Evolutionary conservation across 2,888 invertebrate species (phyloP), one percentile per base, ranked within the genome.

Genomic region (Pseudococcus jackbeardsleyi): DNA sequence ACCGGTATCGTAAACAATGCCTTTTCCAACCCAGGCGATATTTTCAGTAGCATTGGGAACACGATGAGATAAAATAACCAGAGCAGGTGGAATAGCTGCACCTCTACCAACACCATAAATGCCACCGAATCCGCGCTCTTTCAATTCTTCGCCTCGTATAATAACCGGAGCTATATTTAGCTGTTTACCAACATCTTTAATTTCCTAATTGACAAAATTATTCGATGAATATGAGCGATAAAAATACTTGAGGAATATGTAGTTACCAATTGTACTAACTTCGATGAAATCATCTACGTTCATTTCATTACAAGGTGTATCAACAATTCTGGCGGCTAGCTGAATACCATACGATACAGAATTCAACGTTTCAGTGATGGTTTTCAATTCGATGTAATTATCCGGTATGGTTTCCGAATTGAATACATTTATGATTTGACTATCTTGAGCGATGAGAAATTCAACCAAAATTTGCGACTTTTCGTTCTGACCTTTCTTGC

Each of bases 1-100:
- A 91, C 98, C 98, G 90, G 97, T 98, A 91, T 98, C 98, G 91
- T 96, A 98, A 7, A 98, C 97, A 91, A 98, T 97, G 86, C 98
- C 98, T 92, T 98, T 98, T 86, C 98, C 98, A 77, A 98, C 97
- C 94, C 97, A 95, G 1, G 97, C 97, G 89, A 97, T 94, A 0
- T 94, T 90, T 93, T 93, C 92, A 11, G 91, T 92, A 9, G 95
- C 95, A 0, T 93, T 94, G 5, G 92, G 92, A 3, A 95, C 94
- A 5, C 90, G 91, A 91, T 95, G 93, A 87, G 94, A 94, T 33
- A 96, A 93, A 0, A 94, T 93, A 5, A 95, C 95, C 3, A 96
- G 92, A 0, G 95, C 94, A 0, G 95, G 95, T 7, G 91, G 90
- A 91, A 92, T 89, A 90, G 90, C 2, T 91, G 92, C 90, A 15